Evolutionary conservation across 2,888 invertebrate species (phyloP).

Genomic region (Standfussiana lucernea): DNA sequence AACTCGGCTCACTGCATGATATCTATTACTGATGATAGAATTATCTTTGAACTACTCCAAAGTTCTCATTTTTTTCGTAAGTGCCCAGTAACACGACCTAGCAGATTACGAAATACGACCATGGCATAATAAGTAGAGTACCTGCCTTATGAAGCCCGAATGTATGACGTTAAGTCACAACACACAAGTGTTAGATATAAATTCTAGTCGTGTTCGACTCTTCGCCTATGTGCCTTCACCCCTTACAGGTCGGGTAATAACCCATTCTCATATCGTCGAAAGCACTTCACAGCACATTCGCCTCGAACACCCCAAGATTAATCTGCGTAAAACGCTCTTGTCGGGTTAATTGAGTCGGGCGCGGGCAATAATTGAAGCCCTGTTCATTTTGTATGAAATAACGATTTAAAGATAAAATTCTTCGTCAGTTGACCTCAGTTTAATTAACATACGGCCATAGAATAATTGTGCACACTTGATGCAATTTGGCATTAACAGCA

Average conservation of each 20-base stretch:
- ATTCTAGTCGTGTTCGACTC: conserved; percentile 14
- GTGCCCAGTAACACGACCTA: not conserved
- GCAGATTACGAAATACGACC: not conserved
- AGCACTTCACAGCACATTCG: conserved; percentile 2
- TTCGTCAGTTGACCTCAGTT: conserved; percentile 49
- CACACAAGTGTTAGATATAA: not conserved
- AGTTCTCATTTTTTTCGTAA: not conserved
- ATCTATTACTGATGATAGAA: not conserved
- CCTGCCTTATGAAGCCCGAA: conserved; percentile 10
- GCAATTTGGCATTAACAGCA: conserved; percentile 4
- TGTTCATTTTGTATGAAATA: conserved; percentile 29
- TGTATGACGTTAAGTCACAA: conserved; percentile 8
- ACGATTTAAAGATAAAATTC: conserved; percentile 27
- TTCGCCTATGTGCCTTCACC: conserved; percentile 1
- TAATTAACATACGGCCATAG: conserved; percentile 53
- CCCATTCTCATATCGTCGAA: conserved; percentile 10
- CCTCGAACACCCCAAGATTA: conserved; percentile 19
- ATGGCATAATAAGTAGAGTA: not conserved
- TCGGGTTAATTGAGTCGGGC: conserved; percentile 2
- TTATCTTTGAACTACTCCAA: not conserved
- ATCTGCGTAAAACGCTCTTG: conserved; percentile 26
- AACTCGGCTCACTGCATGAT: not conserved
- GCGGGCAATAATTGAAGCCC: not conserved
- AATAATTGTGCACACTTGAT: conserved; percentile 19
- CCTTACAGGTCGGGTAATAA: conserved; percentile 2